Evolutionary conservation across 2,888 invertebrate genomes (phyloP).

Genomic region (Zaprionus bogoriensis): DNA sequence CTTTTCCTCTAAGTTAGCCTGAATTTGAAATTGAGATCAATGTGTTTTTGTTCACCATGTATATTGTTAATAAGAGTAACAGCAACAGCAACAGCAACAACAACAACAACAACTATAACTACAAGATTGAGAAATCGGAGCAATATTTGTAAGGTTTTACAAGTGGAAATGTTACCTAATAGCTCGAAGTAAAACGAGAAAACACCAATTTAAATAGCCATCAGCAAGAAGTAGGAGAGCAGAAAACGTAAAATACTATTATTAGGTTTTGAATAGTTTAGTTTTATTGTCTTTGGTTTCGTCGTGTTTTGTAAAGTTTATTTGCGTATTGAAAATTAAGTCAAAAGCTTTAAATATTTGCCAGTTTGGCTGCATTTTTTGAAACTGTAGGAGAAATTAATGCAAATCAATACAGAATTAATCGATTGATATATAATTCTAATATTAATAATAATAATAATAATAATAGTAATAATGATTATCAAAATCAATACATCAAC

Average conservation of each 20-base stretch:
- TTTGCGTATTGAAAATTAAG: constrained; percentile 64
- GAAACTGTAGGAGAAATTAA: constrained; percentile 65
- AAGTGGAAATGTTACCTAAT: constrained; percentile 48
- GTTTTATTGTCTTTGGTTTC: constrained; percentile 21
- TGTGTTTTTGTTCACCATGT: constrained; percentile 40
- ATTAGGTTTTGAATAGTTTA: constrained; percentile 22
- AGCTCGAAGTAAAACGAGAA: constrained; percentile 22
- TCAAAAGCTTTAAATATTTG: constrained; percentile 72
- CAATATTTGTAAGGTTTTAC: constrained; percentile 55
- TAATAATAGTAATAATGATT: not conserved
- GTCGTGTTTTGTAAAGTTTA: constrained; percentile 26
- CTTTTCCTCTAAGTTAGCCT: constrained; percentile 35
- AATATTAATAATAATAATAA: constrained; percentile 35
- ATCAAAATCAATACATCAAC: constrained; percentile 27
- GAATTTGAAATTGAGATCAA: constrained; percentile 38
- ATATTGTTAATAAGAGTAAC: not conserved
- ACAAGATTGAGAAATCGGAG: constrained; percentile 41
- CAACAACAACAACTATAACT: not conserved
- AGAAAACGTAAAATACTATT: constrained; percentile 21
- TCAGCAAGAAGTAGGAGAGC: constrained; percentile 15
- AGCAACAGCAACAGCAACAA: constrained; percentile 6
- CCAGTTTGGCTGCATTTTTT: constrained; percentile 68
- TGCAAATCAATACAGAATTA: constrained; percentile 48
- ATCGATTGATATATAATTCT: constrained; percentile 41
- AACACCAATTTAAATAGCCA: constrained; percentile 51